Conservation (phyloP, 1,140 invertebrate species). For the Pissodes strobi region DNA sequence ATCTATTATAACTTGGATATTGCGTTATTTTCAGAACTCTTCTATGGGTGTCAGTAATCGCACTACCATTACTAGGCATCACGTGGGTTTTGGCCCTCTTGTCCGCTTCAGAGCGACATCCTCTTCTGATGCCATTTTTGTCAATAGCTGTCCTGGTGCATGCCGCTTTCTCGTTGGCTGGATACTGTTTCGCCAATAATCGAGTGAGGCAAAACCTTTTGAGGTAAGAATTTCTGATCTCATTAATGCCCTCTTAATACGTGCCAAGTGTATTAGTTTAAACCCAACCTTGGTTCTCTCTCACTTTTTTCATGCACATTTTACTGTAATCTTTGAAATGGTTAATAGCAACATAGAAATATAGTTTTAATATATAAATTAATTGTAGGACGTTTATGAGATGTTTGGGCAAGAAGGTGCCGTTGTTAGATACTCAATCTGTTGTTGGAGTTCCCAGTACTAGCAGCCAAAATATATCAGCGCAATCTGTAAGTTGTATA, state of each 20-base stretch:
- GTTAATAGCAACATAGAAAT: not conserved
- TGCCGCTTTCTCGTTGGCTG: conserved; percentile 76
- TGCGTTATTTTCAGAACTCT: conserved; percentile 67
- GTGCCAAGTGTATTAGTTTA: too few species aligned
- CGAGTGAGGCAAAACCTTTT: conserved; percentile 74
- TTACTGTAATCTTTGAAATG: too few species aligned
- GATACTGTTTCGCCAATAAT: conserved; percentile 82
- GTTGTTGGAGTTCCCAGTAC: conserved; percentile 65
- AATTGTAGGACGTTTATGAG: conserved; percentile 63
- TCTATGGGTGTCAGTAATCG: conserved; percentile 81
- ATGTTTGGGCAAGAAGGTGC: conserved; percentile 84
- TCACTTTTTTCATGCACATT: too few species aligned
- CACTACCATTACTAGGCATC: conserved; percentile 75
- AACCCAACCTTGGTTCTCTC: too few species aligned
- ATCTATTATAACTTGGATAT: not conserved
- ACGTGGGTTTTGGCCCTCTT: conserved; percentile 83
- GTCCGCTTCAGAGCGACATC: conserved; percentile 76
- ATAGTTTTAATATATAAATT: too few species aligned
- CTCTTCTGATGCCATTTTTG: conserved; percentile 72
- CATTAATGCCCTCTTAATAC: too few species aligned
- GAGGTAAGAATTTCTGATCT: conserved; percentile 51
- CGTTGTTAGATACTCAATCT: conserved; percentile 74
- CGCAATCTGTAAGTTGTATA: conserved; percentile 61
- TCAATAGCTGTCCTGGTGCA: conserved; percentile 72
- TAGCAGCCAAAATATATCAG: conserved; percentile 74